These are phyloP conservation scores for Jordanella pulchra DNA, from an alignment of 2,797 vertebrate species.

Conservation along the genomic window DNA sequence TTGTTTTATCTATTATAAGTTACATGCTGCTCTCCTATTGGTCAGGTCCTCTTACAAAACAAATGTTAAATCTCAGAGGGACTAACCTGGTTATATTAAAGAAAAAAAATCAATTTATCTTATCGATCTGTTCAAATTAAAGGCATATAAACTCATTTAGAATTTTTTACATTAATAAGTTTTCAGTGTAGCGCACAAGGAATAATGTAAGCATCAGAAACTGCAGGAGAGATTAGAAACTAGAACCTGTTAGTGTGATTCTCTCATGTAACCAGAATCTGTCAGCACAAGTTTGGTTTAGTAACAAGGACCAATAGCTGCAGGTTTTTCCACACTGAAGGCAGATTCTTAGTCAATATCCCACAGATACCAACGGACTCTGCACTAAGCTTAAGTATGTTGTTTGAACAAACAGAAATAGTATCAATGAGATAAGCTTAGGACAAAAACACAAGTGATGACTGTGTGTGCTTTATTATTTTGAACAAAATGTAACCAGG, in stretches of 20 bases:
- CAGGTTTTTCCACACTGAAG: conserved; percentile 54
- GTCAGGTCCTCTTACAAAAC: no score
- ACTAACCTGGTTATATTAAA: no score
- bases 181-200: no score
- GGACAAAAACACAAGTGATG: background rate
- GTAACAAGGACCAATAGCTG: conserved; percentile 53
- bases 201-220: conserved; percentile 17
- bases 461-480: conserved; percentile 17
- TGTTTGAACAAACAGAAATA: conserved; percentile 6
- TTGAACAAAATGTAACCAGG: background rate
- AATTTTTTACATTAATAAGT: no score
- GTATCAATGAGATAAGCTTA: background rate
- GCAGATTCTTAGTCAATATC: conserved; percentile 47
- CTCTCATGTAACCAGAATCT: conserved; percentile 20
- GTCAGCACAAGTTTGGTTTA: conserved; percentile 54
- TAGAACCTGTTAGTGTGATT: no score
- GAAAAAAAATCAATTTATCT: no score
- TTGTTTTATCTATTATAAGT: no score
- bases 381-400: conserved; percentile 37
- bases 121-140: no score
- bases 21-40: no score
- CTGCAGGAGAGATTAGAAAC: no score
- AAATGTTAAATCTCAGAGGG: no score
- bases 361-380: conserved; percentile 46
- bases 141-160: no score